A percentile compares a stretch with the other conserved stretches of the same genome.
Evolutionary conservation across 2,797 vertebrate genomes (phyloP).

Genomic region (Semaprochilodus insignis): DNA sequence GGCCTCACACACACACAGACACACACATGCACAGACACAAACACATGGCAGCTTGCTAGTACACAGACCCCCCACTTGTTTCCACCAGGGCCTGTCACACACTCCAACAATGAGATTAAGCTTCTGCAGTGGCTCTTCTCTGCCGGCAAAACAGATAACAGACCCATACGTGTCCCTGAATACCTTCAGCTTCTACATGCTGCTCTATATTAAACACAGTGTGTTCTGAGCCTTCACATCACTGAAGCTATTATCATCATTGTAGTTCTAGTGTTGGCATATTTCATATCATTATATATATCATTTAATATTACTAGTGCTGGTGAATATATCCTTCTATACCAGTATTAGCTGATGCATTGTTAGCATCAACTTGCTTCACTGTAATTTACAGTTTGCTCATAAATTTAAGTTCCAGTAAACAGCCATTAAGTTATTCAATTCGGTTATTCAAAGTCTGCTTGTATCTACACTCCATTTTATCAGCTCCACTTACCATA

Average conservation of each 20-base stretch:
- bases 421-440: too few species aligned
- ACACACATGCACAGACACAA: slow-evolving; percentile 10
- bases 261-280: background rate
- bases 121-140: slow-evolving; percentile 1
- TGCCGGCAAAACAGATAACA: slow-evolving; percentile 36
- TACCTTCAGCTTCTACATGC: background rate
- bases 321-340: too few species aligned
- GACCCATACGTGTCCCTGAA: background rate
- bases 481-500: too few species aligned
- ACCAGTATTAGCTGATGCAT: too few species aligned
- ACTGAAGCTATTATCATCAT: background rate
- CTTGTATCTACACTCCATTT: too few species aligned
- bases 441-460: too few species aligned
- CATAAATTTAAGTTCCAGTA: too few species aligned
- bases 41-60: slow-evolving; percentile 36
- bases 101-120: slow-evolving; percentile 52
- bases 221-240: background rate
- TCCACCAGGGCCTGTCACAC: slow-evolving; percentile 35
- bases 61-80: slow-evolving; percentile 41
- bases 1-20: slow-evolving; percentile 23
- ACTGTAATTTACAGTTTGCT: too few species aligned
- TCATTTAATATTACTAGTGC: too few species aligned
- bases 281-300: background rate
- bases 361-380: too few species aligned
- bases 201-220: background rate